Evolutionary conservation across 2,113 vertebrate genomes (phyloP), one percentile per base, ranked within the genome.

Genomic region (Sitta europaea): DNA sequence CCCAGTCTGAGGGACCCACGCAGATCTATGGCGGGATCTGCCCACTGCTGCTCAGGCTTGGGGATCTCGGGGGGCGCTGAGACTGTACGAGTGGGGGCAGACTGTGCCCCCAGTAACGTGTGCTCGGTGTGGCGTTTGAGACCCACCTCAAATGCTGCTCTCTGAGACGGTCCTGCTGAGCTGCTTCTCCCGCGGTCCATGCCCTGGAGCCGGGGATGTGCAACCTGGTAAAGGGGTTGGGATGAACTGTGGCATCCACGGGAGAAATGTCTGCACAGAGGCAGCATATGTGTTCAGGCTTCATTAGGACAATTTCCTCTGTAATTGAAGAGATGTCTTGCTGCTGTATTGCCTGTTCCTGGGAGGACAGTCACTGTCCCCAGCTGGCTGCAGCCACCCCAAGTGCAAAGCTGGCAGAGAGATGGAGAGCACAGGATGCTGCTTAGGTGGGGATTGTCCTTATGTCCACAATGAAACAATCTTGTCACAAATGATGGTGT

Each of bases 131-230:
- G 63, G 33, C 43, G 58, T 4, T 25, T 3, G 57, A 31, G n/a
- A 47, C 7, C 4, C 13, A 2, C 6, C 1, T 1, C 8, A 7
- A 33, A 18, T 2, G 10, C 59, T 0, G 1, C 38, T 13, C 47
- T 2, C 19, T 6, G 23, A 15, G n/a, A 28, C 0, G 6, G 57
- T 5, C 16, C 51, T n/a, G 73, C 79, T 28, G 43, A 43, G 79
- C 54, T 31, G 43, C 12, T 40, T 7, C 51, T 28, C 45, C 40
- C 55, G 19, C 5, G 8, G 16, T 8, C n/a, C 1, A 0, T 4
- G 43, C 31, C 31, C 66, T 43, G 50, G 43, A 27, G 63, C 5
- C 35, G 11, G 62, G 57, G 53, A 20, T 55, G 63, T 23, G 24
- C 50, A 42, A 1, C 38, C 50, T 65, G 59, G 51, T 19, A 42